phyloP scores from a whole-genome alignment of 1,140 invertebrate species.

The Pseudobourletiella spinata region DNA sequence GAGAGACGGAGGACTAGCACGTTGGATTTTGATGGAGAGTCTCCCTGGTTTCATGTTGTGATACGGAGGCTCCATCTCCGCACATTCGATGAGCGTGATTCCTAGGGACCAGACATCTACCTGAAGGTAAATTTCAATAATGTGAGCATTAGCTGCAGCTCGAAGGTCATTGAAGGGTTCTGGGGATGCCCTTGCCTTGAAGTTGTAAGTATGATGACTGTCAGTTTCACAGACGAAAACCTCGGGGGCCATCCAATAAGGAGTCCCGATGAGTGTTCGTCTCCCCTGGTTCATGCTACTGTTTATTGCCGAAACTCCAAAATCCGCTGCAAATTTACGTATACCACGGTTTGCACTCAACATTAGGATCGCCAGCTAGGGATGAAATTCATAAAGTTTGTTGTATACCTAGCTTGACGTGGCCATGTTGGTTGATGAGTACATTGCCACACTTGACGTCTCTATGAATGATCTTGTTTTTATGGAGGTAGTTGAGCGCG shows the following conservation, averaged over 20 bases:
- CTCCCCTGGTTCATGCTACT: constrained; percentile 90
- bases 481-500: constrained; percentile 73
- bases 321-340: constrained; percentile 80
- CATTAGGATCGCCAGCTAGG: no score
- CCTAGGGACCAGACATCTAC: constrained; percentile 98
- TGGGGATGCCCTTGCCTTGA: no score
- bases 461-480: constrained; percentile 84
- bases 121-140: constrained; percentile 40
- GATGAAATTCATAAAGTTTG: not conserved
- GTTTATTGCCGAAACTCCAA: constrained; percentile 99
- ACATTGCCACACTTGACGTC: constrained; percentile 99
- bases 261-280: constrained; percentile 85
- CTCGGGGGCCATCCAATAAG: constrained; percentile 55
- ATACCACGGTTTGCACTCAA: no score
- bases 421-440: constrained; percentile 83
- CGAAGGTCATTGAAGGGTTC: no score
- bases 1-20: constrained; percentile 88
- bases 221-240: constrained; percentile 98
- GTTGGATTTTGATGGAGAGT: constrained; percentile 95
- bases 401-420: constrained; percentile 87
- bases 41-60: constrained; percentile 98
- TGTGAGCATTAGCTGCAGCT: no score
- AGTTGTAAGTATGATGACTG: constrained; percentile 95
- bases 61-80: constrained; percentile 98
- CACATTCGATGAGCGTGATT: constrained; percentile 97